A percentile compares a stretch with the other conserved stretches of the same genome.
Evolutionary conservation across 92 coral and sea anemone species (phyloP).

Genomic region (Epizoanthus stellaris): DNA sequence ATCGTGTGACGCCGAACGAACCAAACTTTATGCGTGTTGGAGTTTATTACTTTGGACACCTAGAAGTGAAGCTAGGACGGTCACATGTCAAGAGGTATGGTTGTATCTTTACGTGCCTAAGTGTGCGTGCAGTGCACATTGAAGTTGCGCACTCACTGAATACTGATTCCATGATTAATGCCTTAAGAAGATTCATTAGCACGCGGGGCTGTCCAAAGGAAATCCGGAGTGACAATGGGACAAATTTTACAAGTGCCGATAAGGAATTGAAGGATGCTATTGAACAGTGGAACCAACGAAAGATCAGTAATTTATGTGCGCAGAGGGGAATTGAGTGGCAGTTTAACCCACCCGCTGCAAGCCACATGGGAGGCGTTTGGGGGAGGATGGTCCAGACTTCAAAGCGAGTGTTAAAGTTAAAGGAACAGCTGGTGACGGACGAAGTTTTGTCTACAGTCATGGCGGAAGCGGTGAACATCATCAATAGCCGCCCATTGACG

Average conservation of each 20-base stretch:
- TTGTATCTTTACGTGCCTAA: conserved; percentile 67
- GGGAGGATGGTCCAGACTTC: conserved; percentile 58
- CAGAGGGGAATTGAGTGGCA: conserved; percentile 42
- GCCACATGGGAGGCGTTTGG: conserved; percentile 56
- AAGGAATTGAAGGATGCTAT: conserved; percentile 59
- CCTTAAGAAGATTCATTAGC: conserved; percentile 68
- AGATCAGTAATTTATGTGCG: conserved; percentile 26
- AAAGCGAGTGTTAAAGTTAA: conserved; percentile 50
- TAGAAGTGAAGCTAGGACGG: conserved; percentile 54
- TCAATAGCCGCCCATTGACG: conserved; percentile 62
- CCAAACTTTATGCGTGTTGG: conserved; percentile 70
- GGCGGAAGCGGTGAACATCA: conserved; percentile 60
- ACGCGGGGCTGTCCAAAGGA: conserved; percentile 61
- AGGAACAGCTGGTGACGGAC: conserved; percentile 59
- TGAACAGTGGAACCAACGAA: conserved; percentile 53
- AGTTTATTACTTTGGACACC: conserved; percentile 66
- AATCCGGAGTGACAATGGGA: conserved; percentile 66
- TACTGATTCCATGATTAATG: conserved; percentile 66
- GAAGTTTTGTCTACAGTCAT: conserved; percentile 61
- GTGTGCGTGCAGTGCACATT: conserved; percentile 63
- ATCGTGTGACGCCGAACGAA: conserved; percentile 53
- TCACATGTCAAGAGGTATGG: conserved; percentile 59
- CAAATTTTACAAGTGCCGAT: conserved; percentile 63
- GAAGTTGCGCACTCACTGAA: conserved; percentile 55
- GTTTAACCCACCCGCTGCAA: conserved; percentile 55